A percentile compares a stretch with the other conserved stretches of the same genome.
phyloP scores from a whole-genome alignment of 2,888 invertebrate species.

The Acanthosepion pharaonis region DNA sequence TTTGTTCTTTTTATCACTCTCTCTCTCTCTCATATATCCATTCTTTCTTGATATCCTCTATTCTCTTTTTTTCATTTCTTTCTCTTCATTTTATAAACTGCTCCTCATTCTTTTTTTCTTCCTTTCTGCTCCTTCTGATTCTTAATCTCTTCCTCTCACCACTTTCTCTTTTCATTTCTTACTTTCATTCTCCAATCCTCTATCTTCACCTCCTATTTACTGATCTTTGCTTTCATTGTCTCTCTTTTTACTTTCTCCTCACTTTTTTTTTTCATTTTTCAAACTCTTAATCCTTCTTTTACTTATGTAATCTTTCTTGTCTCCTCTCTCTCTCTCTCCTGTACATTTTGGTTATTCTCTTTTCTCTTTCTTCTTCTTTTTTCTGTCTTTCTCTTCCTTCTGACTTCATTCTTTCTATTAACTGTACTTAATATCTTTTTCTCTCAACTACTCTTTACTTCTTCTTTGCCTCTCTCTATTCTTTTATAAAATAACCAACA shows the following conservation, averaged over 20 bases:
- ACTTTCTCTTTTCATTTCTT: too few relatives aligned
- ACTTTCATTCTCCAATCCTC: too few relatives aligned
- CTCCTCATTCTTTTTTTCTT: too few relatives aligned
- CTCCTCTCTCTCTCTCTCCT: neutral
- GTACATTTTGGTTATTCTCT: neutral
- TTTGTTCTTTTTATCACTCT: neutral
- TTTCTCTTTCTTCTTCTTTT: neutral
- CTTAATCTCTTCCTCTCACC: too few relatives aligned
- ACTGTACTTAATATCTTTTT: neutral
- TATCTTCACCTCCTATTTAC: too few relatives aligned
- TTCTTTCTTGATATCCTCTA: neutral
- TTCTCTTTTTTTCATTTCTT: neutral
- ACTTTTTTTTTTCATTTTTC: neutral
- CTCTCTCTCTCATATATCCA: neutral
- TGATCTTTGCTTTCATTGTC: neutral
- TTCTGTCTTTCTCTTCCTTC: neutral
- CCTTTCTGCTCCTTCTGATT: too few relatives aligned
- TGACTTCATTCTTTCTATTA: neutral
- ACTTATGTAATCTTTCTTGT: neutral
- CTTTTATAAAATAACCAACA: neutral
- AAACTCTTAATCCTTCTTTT: neutral
- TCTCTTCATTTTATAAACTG: neutral
- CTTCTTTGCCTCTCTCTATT: neutral
- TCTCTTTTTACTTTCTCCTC: neutral
- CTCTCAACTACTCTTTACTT: neutral